Base-by-base conservation (phyloP, 2,797 vertebrate species). In the Rhynchonycteris naso region DNA sequence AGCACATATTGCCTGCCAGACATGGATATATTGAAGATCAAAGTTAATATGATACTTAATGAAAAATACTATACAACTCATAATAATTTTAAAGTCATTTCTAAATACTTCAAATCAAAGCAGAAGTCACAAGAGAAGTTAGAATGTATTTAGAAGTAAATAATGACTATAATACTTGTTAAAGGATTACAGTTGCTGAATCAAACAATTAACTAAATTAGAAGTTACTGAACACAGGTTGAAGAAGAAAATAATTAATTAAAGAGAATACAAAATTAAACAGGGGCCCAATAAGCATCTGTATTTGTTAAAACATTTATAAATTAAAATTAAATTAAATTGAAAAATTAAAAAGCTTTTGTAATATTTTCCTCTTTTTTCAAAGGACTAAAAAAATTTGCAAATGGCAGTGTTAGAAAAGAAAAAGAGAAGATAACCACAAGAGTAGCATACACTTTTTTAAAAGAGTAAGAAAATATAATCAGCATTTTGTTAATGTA, bases 271-370 rank as follows among this genome's bases (percentile, higher is more conserved):
- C 9, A 38, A 26, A 58, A 43, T 35, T 71, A 93, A 95, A 88
- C 3, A 33, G 2, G 18, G 0, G 2, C 1, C 43, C 16, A 21
- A 22, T 1, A n/a, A 47, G 75, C 11, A 3, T 4, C 50, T 33
- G 52, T 22, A 35, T 22, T 65, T 95, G 80, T 52, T 83, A 6
- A 78, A 71, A 78, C 7, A 24, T 75, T 54, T 74, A 11, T 50
- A 90, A 4, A 58, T 30, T 79, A 82, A 82, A 68, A 4, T 28
- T 19, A 75, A 30, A n/a, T 47, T n/a, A 89, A 74, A 33, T 78
- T n/a, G 58, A n/a, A 38, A 50, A 69, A n/a, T 35, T 38, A 3
- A 74, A 69, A 11, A 61, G 76, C 7, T 63, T 59, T 74, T 61
- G 52, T 1, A 80, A 52, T 38, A 72, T 21, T 71, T 85, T 18